These are phyloP conservation scores for Pteronura brasiliensis DNA, from an alignment of 2,113 vertebrate genomes.

Conservation along the genomic window DNA sequence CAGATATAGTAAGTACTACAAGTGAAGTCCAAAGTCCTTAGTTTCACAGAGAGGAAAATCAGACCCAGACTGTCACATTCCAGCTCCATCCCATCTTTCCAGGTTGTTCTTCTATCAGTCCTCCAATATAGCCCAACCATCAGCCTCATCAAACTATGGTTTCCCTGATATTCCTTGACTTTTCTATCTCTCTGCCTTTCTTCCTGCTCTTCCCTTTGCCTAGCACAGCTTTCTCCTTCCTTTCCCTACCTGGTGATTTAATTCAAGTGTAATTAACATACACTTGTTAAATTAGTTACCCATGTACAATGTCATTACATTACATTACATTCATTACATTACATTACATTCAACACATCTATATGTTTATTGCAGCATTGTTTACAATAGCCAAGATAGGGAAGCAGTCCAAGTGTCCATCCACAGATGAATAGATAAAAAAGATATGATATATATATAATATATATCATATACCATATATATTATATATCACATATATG, in stretches of 20 bases:
- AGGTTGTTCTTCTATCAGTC: not conserved
- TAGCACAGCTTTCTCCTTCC: not conserved
- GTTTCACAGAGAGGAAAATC: constrained; percentile 19
- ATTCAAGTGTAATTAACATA: not conserved
- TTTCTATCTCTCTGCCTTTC: not conserved
- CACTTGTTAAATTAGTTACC: not conserved
- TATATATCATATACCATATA: not conserved
- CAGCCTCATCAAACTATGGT: not conserved
- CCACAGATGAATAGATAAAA: not conserved
- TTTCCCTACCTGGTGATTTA: not conserved
- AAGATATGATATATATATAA: not conserved
- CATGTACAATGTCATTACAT: not conserved
- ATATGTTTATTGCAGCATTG: not conserved
- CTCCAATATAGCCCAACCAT: not conserved
- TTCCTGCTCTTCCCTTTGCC: not conserved
- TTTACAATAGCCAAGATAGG: not conserved
- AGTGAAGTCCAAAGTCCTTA: not conserved
- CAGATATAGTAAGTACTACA: not conserved
- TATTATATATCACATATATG: not conserved
- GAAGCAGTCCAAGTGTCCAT: not conserved
- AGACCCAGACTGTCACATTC: not conserved
- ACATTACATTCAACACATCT: not conserved
- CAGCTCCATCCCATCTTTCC: not conserved
- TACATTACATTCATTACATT: no score
- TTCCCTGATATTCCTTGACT: not conserved